Percentiles rank a stretch among this genome's conserved stretches.
These are phyloP conservation scores for Anaspis maculata DNA, from an alignment of 2,888 invertebrate genomes.

Conservation along the genomic window DNA sequence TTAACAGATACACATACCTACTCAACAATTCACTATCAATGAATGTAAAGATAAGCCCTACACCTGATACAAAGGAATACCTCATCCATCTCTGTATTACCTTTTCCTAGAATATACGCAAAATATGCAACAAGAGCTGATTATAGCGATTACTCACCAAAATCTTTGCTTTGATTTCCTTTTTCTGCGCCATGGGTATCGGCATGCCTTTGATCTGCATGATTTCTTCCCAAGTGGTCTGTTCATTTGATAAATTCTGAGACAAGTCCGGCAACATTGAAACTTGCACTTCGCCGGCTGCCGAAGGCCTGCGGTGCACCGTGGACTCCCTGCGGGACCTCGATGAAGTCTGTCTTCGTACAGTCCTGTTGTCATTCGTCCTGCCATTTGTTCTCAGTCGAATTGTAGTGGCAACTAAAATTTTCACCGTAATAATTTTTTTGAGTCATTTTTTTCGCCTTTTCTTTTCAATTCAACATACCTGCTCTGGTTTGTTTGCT, in stretches of 20 bases:
- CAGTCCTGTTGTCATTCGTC: slow-evolving; percentile 54
- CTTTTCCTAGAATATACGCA: too few relatives aligned
- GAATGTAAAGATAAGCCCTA: too few relatives aligned
- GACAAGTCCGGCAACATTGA: slow-evolving; percentile 79
- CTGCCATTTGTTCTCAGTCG: slow-evolving; percentile 50
- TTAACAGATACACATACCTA: too few relatives aligned
- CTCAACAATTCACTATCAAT: too few relatives aligned
- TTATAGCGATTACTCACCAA: too few relatives aligned
- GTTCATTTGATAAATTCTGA: slow-evolving; percentile 73
- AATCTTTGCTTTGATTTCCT: slow-evolving; percentile 68
- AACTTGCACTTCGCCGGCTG: slow-evolving; percentile 58
- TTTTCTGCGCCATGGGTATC: slow-evolving; percentile 73
- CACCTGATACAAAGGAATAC: too few relatives aligned
- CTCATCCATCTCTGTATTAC: too few relatives aligned
- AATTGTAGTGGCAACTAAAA: slow-evolving; percentile 55
- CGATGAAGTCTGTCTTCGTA: slow-evolving; percentile 50
- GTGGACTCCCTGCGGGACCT: slow-evolving; percentile 47
- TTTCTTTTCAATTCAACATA: too few relatives aligned
- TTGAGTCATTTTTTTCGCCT: too few relatives aligned
- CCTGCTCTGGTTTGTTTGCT: slow-evolving; percentile 72
- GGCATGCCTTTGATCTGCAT: slow-evolving; percentile 81
- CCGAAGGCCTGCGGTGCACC: slow-evolving; percentile 47
- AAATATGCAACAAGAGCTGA: too few relatives aligned
- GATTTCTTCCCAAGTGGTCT: slow-evolving; percentile 77
- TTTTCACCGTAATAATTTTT: too few relatives aligned